Evolutionary conservation across 2,113 vertebrate species (phyloP).

Genomic region (Colaptes auratus): DNA sequence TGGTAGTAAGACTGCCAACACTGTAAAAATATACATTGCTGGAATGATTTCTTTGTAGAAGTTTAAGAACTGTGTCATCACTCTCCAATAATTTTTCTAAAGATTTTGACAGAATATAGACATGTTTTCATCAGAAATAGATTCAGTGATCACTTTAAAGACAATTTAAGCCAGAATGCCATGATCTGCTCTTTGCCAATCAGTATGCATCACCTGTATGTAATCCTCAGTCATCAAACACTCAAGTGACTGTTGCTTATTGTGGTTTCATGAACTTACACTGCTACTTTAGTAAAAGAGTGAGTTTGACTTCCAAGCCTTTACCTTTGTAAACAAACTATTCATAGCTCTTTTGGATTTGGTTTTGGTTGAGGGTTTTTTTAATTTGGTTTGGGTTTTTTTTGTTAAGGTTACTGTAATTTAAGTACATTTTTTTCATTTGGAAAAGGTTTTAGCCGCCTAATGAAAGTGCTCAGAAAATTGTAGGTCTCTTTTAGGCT

Average conservation of each 20-base stretch:
- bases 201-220: fast-evolving
- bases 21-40: background rate
- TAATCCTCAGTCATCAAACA: fast-evolving
- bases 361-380: background rate
- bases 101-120: background rate
- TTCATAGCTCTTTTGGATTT: background rate
- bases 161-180: background rate
- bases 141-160: background rate
- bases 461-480: background rate
- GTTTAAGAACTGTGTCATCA: background rate
- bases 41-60: background rate
- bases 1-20: background rate
- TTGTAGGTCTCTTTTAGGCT: background rate
- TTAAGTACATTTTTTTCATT: background rate
- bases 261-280: background rate
- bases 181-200: background rate
- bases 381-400: background rate
- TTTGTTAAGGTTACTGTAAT: background rate
- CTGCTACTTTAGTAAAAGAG: background rate
- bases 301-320: background rate
- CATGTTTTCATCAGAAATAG: background rate
- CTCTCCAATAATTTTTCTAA: background rate
- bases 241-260: background rate
- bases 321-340: background rate
- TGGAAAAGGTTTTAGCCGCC: background rate